Evolutionary conservation across 2,797 vertebrate genomes (phyloP).

Genomic region (Huso huso): DNA sequence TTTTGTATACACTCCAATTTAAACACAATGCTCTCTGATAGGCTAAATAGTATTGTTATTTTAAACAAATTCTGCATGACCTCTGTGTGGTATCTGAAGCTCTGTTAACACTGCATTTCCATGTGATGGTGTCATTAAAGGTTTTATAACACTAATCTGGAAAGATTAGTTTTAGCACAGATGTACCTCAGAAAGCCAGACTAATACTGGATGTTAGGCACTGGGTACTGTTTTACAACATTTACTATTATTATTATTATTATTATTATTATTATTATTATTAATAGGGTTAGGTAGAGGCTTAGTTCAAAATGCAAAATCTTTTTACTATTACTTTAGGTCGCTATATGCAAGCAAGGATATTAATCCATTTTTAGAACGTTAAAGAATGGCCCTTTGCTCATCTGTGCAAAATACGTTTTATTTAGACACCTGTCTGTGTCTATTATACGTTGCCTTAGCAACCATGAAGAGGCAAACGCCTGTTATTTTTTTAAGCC

Average conservation of each 20-base stretch:
- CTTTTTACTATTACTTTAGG: not conserved
- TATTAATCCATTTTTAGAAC: too few species aligned
- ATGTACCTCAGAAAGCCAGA: not conserved
- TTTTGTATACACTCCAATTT: slow-evolving; percentile 4
- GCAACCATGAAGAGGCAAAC: not conserved
- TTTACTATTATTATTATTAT: not conserved
- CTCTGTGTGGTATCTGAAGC: too few species aligned
- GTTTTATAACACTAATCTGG: too few species aligned
- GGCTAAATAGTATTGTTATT: not conserved
- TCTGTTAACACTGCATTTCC: too few species aligned
- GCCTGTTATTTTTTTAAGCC: too few species aligned
- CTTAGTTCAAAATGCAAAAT: not conserved
- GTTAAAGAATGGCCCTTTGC: too few species aligned
- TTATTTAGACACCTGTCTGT: too few species aligned
- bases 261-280: not conserved
- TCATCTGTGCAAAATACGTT: too few species aligned
- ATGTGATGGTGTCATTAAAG: too few species aligned
- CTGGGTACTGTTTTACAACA: not conserved
- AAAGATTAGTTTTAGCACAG: not conserved
- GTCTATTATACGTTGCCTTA: slow-evolving; percentile 6
- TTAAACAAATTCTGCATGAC: too few species aligned
- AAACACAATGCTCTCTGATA: not conserved
- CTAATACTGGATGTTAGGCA: slow-evolving; percentile 1
- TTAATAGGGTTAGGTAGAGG: slow-evolving; percentile 6
- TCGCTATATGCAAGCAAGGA: too few species aligned